Evolutionary conservation across 2,888 invertebrate species (phyloP), one percentile per base, ranked within the genome.

Genomic region (Dermolepida albohirtum): DNA sequence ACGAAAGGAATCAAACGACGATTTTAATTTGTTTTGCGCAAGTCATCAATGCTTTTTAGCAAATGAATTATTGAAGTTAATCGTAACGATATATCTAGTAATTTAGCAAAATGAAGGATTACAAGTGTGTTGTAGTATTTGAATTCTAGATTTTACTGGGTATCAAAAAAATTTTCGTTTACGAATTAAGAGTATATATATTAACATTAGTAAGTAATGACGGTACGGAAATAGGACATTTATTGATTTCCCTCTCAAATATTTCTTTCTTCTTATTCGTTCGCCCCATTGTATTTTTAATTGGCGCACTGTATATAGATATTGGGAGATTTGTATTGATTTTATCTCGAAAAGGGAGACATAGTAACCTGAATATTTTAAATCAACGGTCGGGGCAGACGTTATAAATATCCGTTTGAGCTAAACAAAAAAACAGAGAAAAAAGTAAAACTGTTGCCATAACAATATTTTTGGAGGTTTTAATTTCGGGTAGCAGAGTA

Each of bases 321-420:
- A 49, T 49, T 8, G 49, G 17, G 49, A 49, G 22, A 49, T 49
- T 22, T 49, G 49, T 49, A 49, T 49, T 49, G 49, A 49, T 49
- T 49, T 49, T 49, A 49, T 49, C 49, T 49, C 49, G 17, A 17
- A 16, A 49, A 49, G 2, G 49, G 10, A 49, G 17, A 49, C 7
- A 17, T 22, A 16, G 49, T 49, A 49, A 49, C 49, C 12, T 49
- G 49, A 49, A 49, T 49, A 49, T 49, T 49, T 49, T 49, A 49
- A 49, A 49, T 49, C 10, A 49, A 22, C 49, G 22, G 22, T 1
- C 49, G 7, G 17, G 22, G 10, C 49, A 14, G 14, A 17, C 10
- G 49, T 11, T 49, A 22, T 49, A 47, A 10, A 14, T 12, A 49
- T 55, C 40, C 34, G 40, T 40, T 55, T 14, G n/a, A 39, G 2